Evolutionary conservation across 53 echinoderm and acorn worm species (phyloP).

Genomic region (Temnopleurus reevesii): DNA sequence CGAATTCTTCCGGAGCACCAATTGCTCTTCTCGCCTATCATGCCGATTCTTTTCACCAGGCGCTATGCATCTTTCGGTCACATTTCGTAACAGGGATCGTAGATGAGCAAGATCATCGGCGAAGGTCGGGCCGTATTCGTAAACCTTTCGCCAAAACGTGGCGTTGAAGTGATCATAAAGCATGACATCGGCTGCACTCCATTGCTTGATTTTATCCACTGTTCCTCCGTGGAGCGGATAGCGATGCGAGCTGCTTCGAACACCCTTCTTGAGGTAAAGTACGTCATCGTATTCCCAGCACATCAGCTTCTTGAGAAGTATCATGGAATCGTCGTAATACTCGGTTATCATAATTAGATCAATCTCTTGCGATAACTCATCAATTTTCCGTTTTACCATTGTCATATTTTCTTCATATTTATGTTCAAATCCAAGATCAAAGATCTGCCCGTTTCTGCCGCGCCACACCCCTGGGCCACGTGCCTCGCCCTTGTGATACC

Average conservation of each 20-base stretch:
- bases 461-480: background rate
- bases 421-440: slow-evolving; percentile 56
- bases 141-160: slow-evolving; percentile 67
- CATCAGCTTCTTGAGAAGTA: slow-evolving; percentile 55
- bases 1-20: slow-evolving; percentile 12
- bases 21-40: slow-evolving; percentile 44
- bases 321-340: slow-evolving; percentile 66
- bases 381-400: slow-evolving; percentile 28
- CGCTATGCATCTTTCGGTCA: slow-evolving; percentile 26
- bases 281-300: slow-evolving; percentile 67
- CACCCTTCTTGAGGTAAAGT: slow-evolving; percentile 52
- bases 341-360: slow-evolving; percentile 61
- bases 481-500: background rate
- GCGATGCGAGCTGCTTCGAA: slow-evolving; percentile 52
- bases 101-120: slow-evolving; percentile 50
- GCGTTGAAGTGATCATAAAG: slow-evolving; percentile 65
- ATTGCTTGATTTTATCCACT: slow-evolving; percentile 35
- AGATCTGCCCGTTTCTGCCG: slow-evolving; percentile 53
- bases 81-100: slow-evolving; percentile 29
- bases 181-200: slow-evolving; percentile 58
- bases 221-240: background rate
- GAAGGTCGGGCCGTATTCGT: slow-evolving; percentile 59
- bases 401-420: background rate
- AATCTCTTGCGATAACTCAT: slow-evolving; percentile 22
- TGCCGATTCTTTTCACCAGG: slow-evolving; percentile 12